Base-by-base conservation (phyloP, 2,888 invertebrate genomes). In the Drosophila ustulata region DNA sequence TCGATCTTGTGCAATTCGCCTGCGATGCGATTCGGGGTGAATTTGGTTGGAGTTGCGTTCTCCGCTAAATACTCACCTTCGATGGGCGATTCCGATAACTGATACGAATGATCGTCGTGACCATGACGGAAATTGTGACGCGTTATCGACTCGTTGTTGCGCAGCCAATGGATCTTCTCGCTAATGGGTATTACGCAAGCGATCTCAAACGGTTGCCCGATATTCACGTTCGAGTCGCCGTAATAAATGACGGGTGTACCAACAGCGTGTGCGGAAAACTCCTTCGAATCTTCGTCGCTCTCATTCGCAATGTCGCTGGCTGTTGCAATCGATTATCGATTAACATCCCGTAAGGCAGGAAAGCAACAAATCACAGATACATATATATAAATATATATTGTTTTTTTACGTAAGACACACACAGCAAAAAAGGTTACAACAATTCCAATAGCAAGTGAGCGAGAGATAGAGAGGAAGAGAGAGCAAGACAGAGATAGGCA, bases 1-100 rank as follows among this genome's bases (percentile, higher is more conserved):
- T 92, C 92, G 66, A 92, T 92, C 88, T 91, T 92, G 80, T 92
- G 91, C 69, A 83, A 88, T 79, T 92, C 91, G 83, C 92, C 92
- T 92, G 80, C 37, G 37, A 37, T 37, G 32, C 66, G 66, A 58
- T 28, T n/a, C 26, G 45, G n/a, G 32, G 9, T 56, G 25, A 45
- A 23, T 32, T 55, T 26, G 18, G 13, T 23, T 9, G 9, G 11
- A 41, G 9, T 9, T 37, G 37, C 37, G 11, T 7, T 59, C 51
- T 9, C 18, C 8, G 18, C 7, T 13, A 37, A 1, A 83, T 90
- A 91, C 92, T 91, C 91, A 92, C 92, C 92, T 78, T 92, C 91
- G 64, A 91, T 90, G 64, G 89, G 80, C 71, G 88, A 90, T 81
- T 92, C 92, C 62, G 89, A 84, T 66, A 89, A 76, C 51, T 82